A percentile compares a stretch with the other conserved stretches of the same genome.
Evolutionary conservation across 2,888 invertebrate species (phyloP).

Genomic region (Rhyacophila evoluta): DNA sequence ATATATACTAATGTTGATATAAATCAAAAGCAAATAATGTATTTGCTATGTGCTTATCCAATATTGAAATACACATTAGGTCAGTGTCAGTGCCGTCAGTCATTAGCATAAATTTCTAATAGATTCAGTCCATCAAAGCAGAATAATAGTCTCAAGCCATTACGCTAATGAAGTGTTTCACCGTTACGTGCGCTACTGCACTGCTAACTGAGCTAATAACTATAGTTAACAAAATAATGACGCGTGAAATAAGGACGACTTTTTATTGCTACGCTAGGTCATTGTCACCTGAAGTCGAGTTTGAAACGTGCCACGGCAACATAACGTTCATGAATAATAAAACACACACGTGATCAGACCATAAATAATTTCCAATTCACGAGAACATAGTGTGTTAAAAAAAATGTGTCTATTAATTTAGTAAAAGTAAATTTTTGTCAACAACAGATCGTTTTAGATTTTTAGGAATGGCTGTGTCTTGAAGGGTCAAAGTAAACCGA

Average conservation of each 20-base stretch:
- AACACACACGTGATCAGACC: slow-evolving; percentile 5
- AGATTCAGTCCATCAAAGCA: neutral
- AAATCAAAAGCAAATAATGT: no score
- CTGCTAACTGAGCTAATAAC: neutral
- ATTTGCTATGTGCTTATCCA: no score
- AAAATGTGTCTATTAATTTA: no score
- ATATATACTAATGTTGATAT: no score
- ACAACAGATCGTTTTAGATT: no score
- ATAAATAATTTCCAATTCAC: neutral
- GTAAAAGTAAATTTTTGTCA: no score
- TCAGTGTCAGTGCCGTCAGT: neutral
- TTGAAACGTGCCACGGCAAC: slow-evolving; percentile 1
- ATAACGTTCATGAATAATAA: neutral
- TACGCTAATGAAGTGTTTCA: neutral
- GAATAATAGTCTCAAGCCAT: neutral
- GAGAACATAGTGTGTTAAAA: no score
- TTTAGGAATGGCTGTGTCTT: no score
- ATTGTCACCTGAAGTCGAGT: neutral
- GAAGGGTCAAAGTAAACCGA: no score
- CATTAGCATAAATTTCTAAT: neutral
- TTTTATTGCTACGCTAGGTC: neutral
- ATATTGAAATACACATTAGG: neutral
- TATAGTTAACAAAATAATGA: neutral
- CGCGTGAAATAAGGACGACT: neutral
- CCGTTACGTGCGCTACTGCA: neutral